Conservation (phyloP, 2,113 vertebrate genomes). For the Eolophus roseicapilla region DNA sequence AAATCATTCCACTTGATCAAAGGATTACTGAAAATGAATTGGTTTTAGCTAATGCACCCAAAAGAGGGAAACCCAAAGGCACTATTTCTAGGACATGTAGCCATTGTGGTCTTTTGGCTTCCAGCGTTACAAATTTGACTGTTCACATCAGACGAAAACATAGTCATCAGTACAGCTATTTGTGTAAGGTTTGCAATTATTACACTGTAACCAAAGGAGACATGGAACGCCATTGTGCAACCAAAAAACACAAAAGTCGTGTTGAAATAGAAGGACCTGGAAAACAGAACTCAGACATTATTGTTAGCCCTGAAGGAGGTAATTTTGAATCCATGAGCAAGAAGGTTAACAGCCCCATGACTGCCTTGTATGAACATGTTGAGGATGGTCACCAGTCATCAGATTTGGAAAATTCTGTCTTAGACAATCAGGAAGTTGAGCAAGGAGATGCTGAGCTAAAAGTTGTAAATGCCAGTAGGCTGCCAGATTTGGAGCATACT, state of each 20-base stretch:
- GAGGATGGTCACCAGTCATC: not conserved
- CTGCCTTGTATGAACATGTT: not conserved
- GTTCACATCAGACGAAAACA: constrained; percentile 96
- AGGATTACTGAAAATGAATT: constrained; percentile 31
- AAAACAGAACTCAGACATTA: constrained; percentile 64
- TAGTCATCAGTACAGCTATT: constrained; percentile 93
- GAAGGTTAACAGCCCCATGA: not conserved
- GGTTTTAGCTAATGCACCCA: constrained; percentile 59
- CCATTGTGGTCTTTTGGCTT: constrained; percentile 92
- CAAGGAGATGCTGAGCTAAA: constrained; percentile 32
- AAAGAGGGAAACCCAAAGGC: constrained; percentile 84
- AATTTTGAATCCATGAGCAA: constrained; percentile 54
- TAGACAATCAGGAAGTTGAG: constrained; percentile 33
- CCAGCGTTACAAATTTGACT: constrained; percentile 91
- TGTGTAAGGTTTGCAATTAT: constrained; percentile 93
- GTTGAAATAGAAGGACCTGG: constrained; percentile 77
- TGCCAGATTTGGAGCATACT: constrained; percentile 15
- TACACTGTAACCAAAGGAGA: constrained; percentile 98
- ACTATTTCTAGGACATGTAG: constrained; percentile 82
- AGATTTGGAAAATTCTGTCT: not conserved
- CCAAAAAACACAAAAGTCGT: constrained; percentile 91
- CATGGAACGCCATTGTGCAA: constrained; percentile 97
- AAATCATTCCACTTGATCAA: constrained; percentile 17
- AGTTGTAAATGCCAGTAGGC: not conserved
- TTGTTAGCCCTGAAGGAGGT: constrained; percentile 65